Conservation (phyloP, 1,140 invertebrate species). For the Heliothis subflexa region DNA sequence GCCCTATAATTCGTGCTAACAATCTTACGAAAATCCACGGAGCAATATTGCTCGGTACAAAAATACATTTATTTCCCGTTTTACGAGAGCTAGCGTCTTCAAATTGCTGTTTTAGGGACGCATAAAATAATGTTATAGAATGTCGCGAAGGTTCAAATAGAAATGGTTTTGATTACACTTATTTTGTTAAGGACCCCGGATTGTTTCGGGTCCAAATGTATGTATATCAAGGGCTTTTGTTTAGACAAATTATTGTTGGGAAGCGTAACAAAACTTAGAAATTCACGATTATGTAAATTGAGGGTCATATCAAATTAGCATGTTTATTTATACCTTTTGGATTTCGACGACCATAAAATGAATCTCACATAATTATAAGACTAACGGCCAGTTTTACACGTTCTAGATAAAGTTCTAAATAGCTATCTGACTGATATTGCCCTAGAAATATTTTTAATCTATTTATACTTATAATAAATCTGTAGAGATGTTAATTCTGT, state of each 20-base stretch:
- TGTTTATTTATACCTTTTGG: not conserved
- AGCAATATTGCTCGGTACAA: conserved; percentile 18
- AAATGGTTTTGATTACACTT: conserved; percentile 25
- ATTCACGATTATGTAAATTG: not conserved
- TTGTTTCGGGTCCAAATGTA: conserved; percentile 10
- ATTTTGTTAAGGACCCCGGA: conserved; percentile 23
- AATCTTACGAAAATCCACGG: conserved; percentile 17
- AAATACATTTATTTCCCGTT: conserved; percentile 37
- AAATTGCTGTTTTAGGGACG: conserved; percentile 26
- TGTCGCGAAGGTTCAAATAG: conserved; percentile 32
- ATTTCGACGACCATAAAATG: too few relatives aligned
- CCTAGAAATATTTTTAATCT: too few relatives aligned
- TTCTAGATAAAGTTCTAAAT: too few relatives aligned
- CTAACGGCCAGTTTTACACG: too few relatives aligned
- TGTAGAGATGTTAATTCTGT: too few relatives aligned
- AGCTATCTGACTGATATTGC: too few relatives aligned
- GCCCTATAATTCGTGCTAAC: not conserved
- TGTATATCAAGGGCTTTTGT: conserved; percentile 1
- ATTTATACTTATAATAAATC: too few relatives aligned
- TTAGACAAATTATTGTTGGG: not conserved
- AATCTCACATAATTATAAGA: too few relatives aligned
- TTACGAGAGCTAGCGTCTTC: conserved; percentile 29
- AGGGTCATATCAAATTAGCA: not conserved
- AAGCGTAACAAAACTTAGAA: not conserved
- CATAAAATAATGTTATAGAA: conserved; percentile 41